A percentile compares a stretch with the other conserved stretches of the same genome.
phyloP scores from a whole-genome alignment of 2,888 invertebrate genomes.

The Conus canariensis region DNA sequence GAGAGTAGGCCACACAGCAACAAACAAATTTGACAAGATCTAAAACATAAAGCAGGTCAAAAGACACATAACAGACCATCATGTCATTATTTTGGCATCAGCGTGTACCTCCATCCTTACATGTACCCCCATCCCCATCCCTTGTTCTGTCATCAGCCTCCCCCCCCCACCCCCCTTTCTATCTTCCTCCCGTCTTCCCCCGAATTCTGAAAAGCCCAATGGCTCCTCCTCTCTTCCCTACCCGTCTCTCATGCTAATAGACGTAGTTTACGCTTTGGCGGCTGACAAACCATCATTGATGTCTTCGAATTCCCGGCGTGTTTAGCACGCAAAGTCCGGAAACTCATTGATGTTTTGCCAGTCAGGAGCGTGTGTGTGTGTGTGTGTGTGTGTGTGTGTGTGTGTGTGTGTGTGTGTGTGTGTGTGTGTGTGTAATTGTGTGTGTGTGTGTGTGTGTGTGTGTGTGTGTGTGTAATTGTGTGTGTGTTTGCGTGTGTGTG shows the following conservation, averaged over 20 bases:
- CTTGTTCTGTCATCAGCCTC: no score
- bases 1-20: not conserved
- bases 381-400: not conserved
- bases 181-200: not conserved
- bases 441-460: not conserved
- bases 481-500: not conserved
- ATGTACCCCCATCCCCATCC: no score
- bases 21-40: conserved; percentile 8
- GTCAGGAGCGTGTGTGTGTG: not conserved
- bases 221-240: not conserved
- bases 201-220: not conserved
- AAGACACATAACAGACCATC: not conserved
- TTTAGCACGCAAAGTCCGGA: conserved; percentile 6
- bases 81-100: conserved; percentile 12
- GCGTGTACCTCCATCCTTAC: not conserved
- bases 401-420: not conserved
- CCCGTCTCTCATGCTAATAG: not conserved
- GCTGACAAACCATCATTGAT: not conserved
- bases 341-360: conserved; percentile 1
- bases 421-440: not conserved
- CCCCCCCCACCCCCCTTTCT: no score
- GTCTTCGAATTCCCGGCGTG: not conserved
- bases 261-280: not conserved
- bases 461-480: not conserved
- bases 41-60: not conserved